Conservation (phyloP, 2,797 vertebrate genomes). For the Falco rusticolus region DNA sequence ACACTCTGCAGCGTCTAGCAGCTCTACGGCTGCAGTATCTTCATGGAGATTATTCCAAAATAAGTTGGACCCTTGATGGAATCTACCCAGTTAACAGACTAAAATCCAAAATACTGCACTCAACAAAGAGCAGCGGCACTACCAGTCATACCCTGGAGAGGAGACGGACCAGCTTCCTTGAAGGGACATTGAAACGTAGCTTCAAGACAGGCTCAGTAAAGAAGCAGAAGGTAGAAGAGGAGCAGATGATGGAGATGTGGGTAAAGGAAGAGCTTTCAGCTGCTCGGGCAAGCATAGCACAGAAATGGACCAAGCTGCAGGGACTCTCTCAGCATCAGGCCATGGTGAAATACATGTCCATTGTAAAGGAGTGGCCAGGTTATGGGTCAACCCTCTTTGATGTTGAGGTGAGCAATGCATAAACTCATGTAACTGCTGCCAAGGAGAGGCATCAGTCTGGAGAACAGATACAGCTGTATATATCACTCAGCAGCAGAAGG, state of each 20-base stretch:
- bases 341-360: constrained; percentile 92
- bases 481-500: background rate
- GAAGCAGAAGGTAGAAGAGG: constrained; percentile 92
- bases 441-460: background rate
- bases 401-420: constrained; percentile 83
- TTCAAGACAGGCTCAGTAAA: constrained; percentile 90
- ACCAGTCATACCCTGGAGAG: constrained; percentile 86
- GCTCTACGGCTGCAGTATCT: constrained; percentile 90
- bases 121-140: constrained; percentile 83
- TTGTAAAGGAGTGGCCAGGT: constrained; percentile 91
- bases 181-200: constrained; percentile 87
- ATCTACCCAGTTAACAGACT: constrained; percentile 89
- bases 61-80: constrained; percentile 84
- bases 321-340: constrained; percentile 91
- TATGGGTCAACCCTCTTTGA: constrained; percentile 94
- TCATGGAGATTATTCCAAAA: constrained; percentile 82
- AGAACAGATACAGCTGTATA: background rate
- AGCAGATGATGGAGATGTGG: constrained; percentile 97
- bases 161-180: constrained; percentile 90
- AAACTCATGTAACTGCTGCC: background rate
- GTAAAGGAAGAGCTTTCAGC: constrained; percentile 92
- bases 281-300: constrained; percentile 85
- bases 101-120: constrained; percentile 87
- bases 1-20: constrained; percentile 89
- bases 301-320: constrained; percentile 88